A percentile compares a stretch with the other conserved stretches of the same genome.
Evolutionary conservation across 1,140 invertebrate species (phyloP).

Genomic region (Atta colombica): DNA sequence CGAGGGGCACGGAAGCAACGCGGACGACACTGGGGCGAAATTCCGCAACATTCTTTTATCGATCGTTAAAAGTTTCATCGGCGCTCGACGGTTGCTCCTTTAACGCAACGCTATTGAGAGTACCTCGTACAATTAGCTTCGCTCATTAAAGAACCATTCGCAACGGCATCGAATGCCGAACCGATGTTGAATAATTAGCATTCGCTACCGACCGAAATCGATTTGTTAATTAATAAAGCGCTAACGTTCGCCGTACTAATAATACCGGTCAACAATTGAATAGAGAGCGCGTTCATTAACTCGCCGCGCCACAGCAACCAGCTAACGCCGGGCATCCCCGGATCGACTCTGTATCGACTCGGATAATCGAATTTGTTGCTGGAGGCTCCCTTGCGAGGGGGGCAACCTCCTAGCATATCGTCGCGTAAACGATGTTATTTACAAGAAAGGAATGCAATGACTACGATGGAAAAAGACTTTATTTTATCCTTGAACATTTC

Average conservation of each 20-base stretch:
- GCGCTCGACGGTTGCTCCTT: conserved; percentile 49
- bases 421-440: conserved; percentile 60
- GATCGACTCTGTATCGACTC: conserved; percentile 62
- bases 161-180: conserved; percentile 66
- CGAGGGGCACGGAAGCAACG: background rate
- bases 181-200: conserved; percentile 74
- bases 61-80: conserved; percentile 63
- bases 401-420: background rate
- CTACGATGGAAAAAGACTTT: background rate
- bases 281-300: conserved; percentile 75
- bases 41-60: conserved; percentile 62
- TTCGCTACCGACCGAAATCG: conserved; percentile 70
- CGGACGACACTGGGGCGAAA: conserved; percentile 37
- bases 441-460: background rate
- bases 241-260: conserved; percentile 71
- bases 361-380: conserved; percentile 68
- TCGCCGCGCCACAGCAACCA: conserved; percentile 44
- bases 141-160: conserved; percentile 73
- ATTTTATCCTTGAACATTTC: conserved; percentile 14
- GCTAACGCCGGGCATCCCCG: conserved; percentile 58
- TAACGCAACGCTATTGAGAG: conserved; percentile 49
- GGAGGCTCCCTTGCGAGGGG: background rate
- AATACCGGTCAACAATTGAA: conserved; percentile 74
- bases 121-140: conserved; percentile 50
- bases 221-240: conserved; percentile 77